Evolutionary conservation across 2,888 invertebrate species (phyloP), one percentile per base, ranked within the genome.

Genomic region (Lasioglossum zephyrum): DNA sequence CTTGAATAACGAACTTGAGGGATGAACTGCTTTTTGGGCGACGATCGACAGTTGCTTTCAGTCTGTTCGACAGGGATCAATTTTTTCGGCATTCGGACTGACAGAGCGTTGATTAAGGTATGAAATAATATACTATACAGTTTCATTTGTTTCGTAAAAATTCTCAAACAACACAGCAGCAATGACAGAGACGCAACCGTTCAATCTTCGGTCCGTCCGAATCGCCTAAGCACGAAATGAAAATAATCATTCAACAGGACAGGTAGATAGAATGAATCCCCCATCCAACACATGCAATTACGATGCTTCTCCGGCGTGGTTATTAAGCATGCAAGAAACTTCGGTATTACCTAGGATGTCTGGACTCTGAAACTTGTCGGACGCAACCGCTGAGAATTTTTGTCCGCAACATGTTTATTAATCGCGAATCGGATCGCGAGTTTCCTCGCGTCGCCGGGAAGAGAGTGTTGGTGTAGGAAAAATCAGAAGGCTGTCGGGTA

Each of bases 261-360:
- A 8, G 49, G 22, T 22, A 49, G 49, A 22, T 53, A 22, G 53
- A 53, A 53, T 53, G 8, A 8, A 49, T 22, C 8, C 26, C 11
- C 11, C 1, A 26, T n/a, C 60, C 60, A 26, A 13, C n/a, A 16
- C 60, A 0, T 9, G 75, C 78, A 79, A 86, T 86, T 76, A 80
- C 36, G 39, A 39, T 57, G 47, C 72, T 16, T 41, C n/a, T 39
- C 13, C 6, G 13, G 36, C 53, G 60, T 77, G 79, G 31, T 82
- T 86, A 82, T 86, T 66, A 82, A 77, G 70, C 57, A 72, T 72
- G 36, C 57, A n/a, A 60, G 69, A 80, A 78, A 80, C 47, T 80
- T 86, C 41, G 22, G 44, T 9, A 26, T 63, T 4, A 13, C 22
- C 69, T 49, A 39, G 39, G 2, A 47, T 0, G 72, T 16, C 49